Base-by-base conservation (phyloP, 2,888 invertebrate genomes). In the Deilephila elpenor region DNA sequence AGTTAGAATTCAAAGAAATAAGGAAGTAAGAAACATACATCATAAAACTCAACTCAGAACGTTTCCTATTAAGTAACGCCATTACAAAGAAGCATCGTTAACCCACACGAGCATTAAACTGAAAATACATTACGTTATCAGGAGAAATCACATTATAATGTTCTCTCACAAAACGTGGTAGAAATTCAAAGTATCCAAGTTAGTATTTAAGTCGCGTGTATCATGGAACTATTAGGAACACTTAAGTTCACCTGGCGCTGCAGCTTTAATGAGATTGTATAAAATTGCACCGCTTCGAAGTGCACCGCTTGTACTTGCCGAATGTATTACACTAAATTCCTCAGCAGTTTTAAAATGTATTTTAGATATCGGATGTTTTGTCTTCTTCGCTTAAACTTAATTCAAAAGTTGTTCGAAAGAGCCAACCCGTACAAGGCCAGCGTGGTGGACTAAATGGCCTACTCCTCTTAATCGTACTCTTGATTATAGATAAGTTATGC, bases 151-250 rank as follows among this genome's bases (percentile, higher is more conserved):
- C 44, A 44, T 60, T 60, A 29, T 14, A 20, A 60, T 17, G 17
- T 0, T 60, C 29, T 6, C 25, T 25, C 61, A 5, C 32, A 32
- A 61, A 61, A 32, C 19, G 56, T 37, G 37, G 37, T 34, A 44
- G 14, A 51, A 67, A 17, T 51, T 67, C 67, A 6, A 67, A 25
- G 67, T 67, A 67, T 25, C 14, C 17, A 1, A 56, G 53, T 11
- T 20, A 67, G 67, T 67, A 17, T 51, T 51, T 20, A 62, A 62
- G 34, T 62, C 37, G 1, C 67, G 61, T 61, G 29, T 62, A 72
- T 53, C 77, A 77, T 74, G 77, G 71, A 75, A 75, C 77, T 80
- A 79, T 79, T 77, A 77, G 73, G 76, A 74, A 76, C 77, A 76
- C 73, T 76, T 59, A 73, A 72, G 70, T 73, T 80, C 72, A 44